These are phyloP conservation scores for Uropetala carovei DNA, from an alignment of 2,888 invertebrate genomes.

Conservation along the genomic window DNA sequence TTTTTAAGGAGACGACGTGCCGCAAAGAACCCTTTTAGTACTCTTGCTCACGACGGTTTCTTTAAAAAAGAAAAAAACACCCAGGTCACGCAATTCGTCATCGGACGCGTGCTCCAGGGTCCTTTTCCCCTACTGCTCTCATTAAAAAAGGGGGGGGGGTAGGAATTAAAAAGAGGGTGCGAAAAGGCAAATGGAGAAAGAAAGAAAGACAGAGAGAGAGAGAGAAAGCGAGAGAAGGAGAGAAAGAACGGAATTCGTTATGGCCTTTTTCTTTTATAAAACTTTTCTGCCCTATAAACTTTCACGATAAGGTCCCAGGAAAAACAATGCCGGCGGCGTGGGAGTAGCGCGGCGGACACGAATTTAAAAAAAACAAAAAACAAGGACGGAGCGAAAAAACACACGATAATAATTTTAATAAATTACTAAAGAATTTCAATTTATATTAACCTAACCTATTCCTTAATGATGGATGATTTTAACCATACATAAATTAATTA, in stretches of 20 bases:
- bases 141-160: neutral
- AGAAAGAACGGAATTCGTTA: neutral
- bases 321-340: neutral
- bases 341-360: neutral
- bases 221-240: too few relatives aligned
- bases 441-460: too few relatives aligned
- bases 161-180: neutral
- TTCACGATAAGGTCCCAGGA: neutral
- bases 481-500: too few relatives aligned
- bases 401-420: too few relatives aligned
- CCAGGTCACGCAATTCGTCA: neutral
- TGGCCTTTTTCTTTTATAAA: neutral
- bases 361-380: too few relatives aligned
- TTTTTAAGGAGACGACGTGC: slow-evolving; percentile 13
- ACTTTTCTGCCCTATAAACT: too few relatives aligned
- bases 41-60: slow-evolving; percentile 1
- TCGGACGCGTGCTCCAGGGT: neutral
- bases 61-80: too few relatives aligned
- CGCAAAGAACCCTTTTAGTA: slow-evolving; percentile 6
- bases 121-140: neutral
- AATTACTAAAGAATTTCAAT: too few relatives aligned
- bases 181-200: neutral
- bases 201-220: neutral
- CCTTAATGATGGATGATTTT: too few relatives aligned
- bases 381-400: too few relatives aligned